Evolutionary conservation across 2,113 vertebrate species (phyloP).

Genomic region (Hydropotes inermis): DNA sequence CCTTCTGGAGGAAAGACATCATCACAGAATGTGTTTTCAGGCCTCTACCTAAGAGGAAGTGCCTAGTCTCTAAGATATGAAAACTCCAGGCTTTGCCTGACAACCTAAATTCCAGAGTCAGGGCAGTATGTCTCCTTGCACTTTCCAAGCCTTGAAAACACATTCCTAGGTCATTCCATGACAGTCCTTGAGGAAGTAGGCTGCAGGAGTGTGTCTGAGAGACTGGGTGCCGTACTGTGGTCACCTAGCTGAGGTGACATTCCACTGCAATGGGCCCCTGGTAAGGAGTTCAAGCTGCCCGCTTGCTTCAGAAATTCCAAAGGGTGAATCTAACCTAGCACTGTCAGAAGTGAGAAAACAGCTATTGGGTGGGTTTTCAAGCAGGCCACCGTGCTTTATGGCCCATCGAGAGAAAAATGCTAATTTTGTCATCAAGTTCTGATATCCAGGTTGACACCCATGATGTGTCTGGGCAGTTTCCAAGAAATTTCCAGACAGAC

Average conservation of each 20-base stretch:
- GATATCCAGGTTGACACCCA: neutral
- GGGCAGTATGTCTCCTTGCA: neutral
- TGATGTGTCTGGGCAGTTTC: neutral
- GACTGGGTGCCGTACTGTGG: neutral
- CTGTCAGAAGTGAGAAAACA: neutral
- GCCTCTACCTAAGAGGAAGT: neutral
- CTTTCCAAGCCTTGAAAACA: neutral
- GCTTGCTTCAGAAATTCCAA: neutral
- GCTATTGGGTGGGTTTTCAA: neutral
- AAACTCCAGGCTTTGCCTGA: neutral
- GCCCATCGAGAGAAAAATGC: neutral
- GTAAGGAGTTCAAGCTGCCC: neutral
- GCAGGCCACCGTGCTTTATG: neutral
- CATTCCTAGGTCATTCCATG: neutral
- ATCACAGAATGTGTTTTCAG: neutral
- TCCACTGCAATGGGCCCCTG: neutral
- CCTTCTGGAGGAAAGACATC: neutral
- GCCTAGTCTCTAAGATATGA: neutral
- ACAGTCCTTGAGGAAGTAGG: neutral
- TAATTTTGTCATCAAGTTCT: neutral
- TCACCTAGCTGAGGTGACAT: neutral
- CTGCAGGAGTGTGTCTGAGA: neutral
- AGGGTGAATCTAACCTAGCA: neutral
- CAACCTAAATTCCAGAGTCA: neutral
- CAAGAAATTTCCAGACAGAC: neutral